Conservation (phyloP, 2,797 vertebrate genomes). For the Pantherophis vulpinus region DNA sequence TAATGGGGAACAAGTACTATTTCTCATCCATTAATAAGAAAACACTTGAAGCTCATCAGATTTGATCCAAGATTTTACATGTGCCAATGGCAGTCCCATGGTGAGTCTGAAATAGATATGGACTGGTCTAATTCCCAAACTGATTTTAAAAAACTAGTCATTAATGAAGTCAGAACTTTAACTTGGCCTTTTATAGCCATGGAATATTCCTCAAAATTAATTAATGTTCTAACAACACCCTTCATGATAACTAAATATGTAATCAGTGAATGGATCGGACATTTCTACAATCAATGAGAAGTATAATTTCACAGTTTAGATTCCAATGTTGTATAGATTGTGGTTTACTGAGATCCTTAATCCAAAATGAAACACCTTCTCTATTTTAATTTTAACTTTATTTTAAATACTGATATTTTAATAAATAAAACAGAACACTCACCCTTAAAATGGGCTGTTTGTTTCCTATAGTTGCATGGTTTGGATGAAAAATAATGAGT, state of each 20-base stretch:
- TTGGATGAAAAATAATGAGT: background rate
- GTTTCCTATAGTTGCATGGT: background rate
- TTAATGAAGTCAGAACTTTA: background rate
- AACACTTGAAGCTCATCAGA: background rate
- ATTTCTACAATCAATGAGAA: background rate
- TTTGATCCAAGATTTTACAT: background rate
- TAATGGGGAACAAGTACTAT: background rate
- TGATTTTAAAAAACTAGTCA: background rate
- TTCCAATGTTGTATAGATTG: background rate
- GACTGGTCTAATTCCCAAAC: background rate
- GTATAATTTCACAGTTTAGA: background rate
- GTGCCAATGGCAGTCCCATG: background rate
- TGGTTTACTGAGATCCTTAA: background rate
- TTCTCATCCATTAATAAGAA: background rate
- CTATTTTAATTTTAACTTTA: background rate
- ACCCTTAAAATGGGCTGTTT: background rate
- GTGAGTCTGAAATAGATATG: background rate
- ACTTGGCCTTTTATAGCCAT: background rate
- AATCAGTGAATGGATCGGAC: background rate
- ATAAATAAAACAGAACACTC: background rate
- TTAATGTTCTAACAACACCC: background rate
- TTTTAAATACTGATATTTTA: background rate
- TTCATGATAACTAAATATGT: background rate
- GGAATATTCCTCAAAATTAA: background rate
- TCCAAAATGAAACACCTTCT: background rate